Percentiles rank a stretch among this genome's conserved stretches.
These are phyloP conservation scores for Tragulus kanchil DNA, from an alignment of 2,113 vertebrate species.

Conservation along the genomic window DNA sequence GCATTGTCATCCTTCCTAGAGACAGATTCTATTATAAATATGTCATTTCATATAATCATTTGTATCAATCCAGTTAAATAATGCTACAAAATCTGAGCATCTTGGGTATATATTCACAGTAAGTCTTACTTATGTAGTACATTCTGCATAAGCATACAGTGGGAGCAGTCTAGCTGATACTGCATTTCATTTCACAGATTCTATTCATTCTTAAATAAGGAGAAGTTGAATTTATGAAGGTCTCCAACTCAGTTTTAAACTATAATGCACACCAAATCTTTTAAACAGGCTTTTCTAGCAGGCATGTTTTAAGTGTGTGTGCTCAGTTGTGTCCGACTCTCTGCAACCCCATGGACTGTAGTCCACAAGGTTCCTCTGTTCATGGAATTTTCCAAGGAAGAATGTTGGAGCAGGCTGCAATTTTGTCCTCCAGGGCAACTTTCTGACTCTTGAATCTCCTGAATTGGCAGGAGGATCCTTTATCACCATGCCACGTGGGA, in stretches of 20 bases:
- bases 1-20: not conserved
- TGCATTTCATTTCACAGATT: not conserved
- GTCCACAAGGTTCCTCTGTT: not conserved
- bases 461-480: not conserved
- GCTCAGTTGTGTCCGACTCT: not conserved
- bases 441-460: not conserved
- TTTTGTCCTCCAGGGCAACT: not conserved
- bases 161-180: not conserved
- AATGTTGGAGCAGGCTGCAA: not conserved
- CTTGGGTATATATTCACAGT: not conserved
- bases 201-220: not conserved
- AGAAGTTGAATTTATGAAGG: not conserved
- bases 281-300: not conserved
- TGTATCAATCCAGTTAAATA: not conserved
- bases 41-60: not conserved
- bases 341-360: not conserved
- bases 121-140: not conserved
- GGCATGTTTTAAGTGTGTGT: not conserved
- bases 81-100: not conserved
- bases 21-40: not conserved
- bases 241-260: not conserved
- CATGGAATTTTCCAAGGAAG: not conserved
- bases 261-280: not conserved
- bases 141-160: not conserved
- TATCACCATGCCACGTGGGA: not conserved